A percentile compares a stretch with the other conserved stretches of the same genome.
These are phyloP conservation scores for Myripristis murdjan DNA, from an alignment of 2,797 vertebrate genomes.

Conservation along the genomic window DNA sequence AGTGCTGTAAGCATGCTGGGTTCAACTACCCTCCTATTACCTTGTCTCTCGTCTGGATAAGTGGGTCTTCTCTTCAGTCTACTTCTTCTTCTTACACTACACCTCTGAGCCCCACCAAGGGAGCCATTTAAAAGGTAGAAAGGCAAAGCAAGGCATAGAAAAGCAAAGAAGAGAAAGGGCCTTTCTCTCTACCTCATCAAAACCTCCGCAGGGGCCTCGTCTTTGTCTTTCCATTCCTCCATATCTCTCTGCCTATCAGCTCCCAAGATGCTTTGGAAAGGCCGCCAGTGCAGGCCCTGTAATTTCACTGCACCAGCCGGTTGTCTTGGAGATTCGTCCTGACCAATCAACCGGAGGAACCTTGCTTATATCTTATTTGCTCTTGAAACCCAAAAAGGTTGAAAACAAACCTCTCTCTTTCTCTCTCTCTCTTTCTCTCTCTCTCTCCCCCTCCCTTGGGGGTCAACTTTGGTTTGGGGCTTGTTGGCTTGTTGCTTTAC, in stretches of 20 bases:
- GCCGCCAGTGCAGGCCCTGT: conserved; percentile 30
- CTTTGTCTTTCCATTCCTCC: conserved; percentile 36
- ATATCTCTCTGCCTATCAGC: conserved; percentile 33
- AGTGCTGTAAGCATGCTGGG: conserved; percentile 16
- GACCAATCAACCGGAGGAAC: conserved; percentile 51
- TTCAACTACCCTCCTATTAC: conserved; percentile 43
- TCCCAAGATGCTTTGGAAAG: conserved; percentile 54
- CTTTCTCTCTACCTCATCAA: conserved; percentile 48
- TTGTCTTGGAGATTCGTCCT: conserved; percentile 50
- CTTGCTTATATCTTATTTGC: conserved; percentile 28
- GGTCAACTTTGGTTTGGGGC: conserved; percentile 32
- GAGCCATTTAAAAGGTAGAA: conserved; percentile 66
- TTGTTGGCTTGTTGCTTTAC: conserved; percentile 32
- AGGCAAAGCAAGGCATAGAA: conserved; percentile 49
- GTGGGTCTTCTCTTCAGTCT: conserved; percentile 46
- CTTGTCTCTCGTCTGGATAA: conserved; percentile 54
- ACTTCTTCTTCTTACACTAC: conserved; percentile 46
- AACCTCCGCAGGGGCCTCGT: conserved; percentile 37
- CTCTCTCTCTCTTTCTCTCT: conserved; percentile 2
- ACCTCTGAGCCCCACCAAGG: conserved; percentile 51
- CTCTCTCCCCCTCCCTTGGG: conserved; percentile 12
- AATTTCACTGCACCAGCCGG: conserved; percentile 43
- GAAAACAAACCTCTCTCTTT: no score
- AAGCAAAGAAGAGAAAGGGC: conserved; percentile 27
- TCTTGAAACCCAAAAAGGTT: conserved; percentile 21